Evolutionary conservation across 2,888 invertebrate genomes (phyloP).

Genomic region (Stictocephala bisonia): DNA sequence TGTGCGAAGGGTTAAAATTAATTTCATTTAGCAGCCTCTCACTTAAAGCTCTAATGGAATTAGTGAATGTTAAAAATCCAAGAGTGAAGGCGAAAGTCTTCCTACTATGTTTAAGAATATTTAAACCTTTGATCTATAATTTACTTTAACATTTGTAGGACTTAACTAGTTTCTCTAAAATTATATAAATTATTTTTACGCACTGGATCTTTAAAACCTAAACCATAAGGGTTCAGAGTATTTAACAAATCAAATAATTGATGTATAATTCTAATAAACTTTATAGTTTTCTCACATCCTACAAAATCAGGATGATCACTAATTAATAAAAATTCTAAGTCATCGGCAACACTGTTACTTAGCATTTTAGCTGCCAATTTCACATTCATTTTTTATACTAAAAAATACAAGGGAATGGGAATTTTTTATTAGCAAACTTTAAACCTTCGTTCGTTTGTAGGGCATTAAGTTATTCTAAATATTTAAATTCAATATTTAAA

Average conservation of each 20-base stretch:
- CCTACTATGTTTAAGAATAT: neutral
- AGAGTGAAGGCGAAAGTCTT: neutral
- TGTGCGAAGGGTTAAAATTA: slow-evolving; percentile 1
- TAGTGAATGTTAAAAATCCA: slow-evolving; percentile 15
- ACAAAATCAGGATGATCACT: slow-evolving; percentile 1
- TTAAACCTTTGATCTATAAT: neutral
- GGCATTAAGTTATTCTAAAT: slow-evolving; percentile 50
- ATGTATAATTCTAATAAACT: slow-evolving; percentile 25
- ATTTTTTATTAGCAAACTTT: slow-evolving; percentile 53
- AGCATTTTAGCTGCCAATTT: slow-evolving; percentile 10
- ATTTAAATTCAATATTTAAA: slow-evolving; percentile 48
- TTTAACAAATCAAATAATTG: slow-evolving; percentile 42
- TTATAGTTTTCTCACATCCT: slow-evolving; percentile 9
- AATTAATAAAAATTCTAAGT: neutral
- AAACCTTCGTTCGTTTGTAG: slow-evolving; percentile 52
- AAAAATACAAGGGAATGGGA: slow-evolving; percentile 51
- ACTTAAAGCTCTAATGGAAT: neutral
- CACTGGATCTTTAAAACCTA: slow-evolving; percentile 5
- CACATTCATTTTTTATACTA: slow-evolving; percentile 36
- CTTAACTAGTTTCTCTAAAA: neutral
- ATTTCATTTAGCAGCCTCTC: slow-evolving; percentile 7
- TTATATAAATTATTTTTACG: neutral
- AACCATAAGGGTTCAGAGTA: neutral
- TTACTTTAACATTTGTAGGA: neutral
- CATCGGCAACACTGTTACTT: neutral